Base-by-base conservation (phyloP, 2,113 vertebrate genomes). In the Abramis brama region DNA sequence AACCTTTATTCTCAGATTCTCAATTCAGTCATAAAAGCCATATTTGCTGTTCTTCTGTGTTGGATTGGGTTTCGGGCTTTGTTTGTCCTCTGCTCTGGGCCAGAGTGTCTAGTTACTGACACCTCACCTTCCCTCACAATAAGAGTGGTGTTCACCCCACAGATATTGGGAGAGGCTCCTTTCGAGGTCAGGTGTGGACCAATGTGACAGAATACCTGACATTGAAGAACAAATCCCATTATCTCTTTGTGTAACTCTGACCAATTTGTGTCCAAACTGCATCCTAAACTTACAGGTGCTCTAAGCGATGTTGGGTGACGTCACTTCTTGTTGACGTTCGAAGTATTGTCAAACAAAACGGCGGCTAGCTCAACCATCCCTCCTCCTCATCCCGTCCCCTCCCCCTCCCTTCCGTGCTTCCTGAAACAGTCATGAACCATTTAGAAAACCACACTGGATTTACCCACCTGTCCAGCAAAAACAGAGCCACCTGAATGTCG, bases 41-140 rank as follows among this genome's bases (percentile, higher is more conserved):
- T 71, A 90, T 77, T 89, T 92, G 89, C 75, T 89, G 85, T 81
- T 85, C 85, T 89, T 88, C 86, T 90, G 89, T 70, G 87, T 71
- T 79, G 90, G 90, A 64, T 93, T 92, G 85, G 83, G 89, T 95
- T 94, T 94, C 94, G 88, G 84, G 83, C 86, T 87, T 80, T 89
- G 86, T 91, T 88, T 79, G 90, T 88, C 84, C 89, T 70, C 85
- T 57, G 77, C 83, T 88, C 43, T 86, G 87, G 91, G 88, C 76
- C 74, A 90, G 90, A 86, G 89, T 68, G 88, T 86, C 92, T 86
- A 75, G 77, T 95, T 93, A 93, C 92, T 92, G 71, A 70, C 89
- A 85, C 87, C 86, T 91, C 76, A 90, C 88, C 88, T 74, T 89
- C 39, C 23, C 27, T 84, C 43, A 95, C 94, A 94, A 94, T 90